phyloP scores from a whole-genome alignment of 2,888 invertebrate species.

The Autographa gamma region DNA sequence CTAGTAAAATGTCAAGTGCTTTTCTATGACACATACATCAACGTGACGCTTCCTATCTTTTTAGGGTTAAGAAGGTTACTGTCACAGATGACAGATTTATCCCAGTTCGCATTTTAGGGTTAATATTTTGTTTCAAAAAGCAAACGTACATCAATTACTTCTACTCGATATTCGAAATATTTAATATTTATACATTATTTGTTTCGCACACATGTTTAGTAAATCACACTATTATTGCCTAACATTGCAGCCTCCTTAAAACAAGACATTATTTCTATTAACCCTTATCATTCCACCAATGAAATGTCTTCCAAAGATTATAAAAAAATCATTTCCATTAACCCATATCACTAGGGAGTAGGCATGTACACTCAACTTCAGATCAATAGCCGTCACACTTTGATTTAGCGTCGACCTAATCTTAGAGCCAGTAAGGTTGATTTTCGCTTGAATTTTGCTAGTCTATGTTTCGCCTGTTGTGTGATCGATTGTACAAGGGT shows the following conservation, averaged over 20 bases:
- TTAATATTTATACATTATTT: too few relatives aligned
- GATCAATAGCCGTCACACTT: background rate
- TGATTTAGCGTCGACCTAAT: background rate
- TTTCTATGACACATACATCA: slow-evolving; percentile 7
- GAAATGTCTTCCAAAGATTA: slow-evolving; percentile 12
- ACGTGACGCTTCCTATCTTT: background rate
- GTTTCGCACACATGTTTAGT: too few relatives aligned
- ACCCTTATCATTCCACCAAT: background rate
- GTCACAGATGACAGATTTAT: background rate
- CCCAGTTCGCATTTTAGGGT: background rate
- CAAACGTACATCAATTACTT: too few relatives aligned
- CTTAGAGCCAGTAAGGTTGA: too few relatives aligned
- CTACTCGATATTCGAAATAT: too few relatives aligned
- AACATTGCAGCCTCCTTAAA: background rate
- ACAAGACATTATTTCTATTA: background rate
- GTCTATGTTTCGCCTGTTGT: too few relatives aligned
- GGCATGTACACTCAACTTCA: background rate
- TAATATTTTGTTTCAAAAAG: background rate
- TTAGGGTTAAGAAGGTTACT: slow-evolving; percentile 1
- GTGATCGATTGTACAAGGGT: too few relatives aligned
- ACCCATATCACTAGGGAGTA: slow-evolving; percentile 21
- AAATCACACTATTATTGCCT: background rate
- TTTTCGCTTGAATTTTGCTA: too few relatives aligned
- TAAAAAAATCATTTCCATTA: slow-evolving; percentile 18
- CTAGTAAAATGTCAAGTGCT: slow-evolving; percentile 30